Evolutionary conservation across 2,888 invertebrate species (phyloP), one percentile per base, ranked within the genome.

Genomic region (Drosophila macrothrix): DNA sequence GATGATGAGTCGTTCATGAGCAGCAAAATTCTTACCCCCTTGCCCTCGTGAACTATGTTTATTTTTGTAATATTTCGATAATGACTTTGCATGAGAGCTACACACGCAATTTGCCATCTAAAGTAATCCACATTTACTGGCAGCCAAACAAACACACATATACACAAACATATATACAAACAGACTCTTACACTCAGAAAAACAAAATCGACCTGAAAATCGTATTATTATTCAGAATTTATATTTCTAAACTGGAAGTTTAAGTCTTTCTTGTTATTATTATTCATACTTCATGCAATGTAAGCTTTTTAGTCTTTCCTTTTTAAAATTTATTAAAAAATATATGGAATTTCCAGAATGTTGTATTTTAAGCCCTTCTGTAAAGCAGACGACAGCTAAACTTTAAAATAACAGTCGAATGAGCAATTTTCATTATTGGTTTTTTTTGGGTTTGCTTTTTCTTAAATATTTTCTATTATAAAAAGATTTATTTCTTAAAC

Each of bases 41-140:
- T 25, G 4, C 25, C 19, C 37, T 14, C 28, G 14, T 7, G 3
- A 46, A 28, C 37, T 50, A 9, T 10, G 60, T 58, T 72, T 75
- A 66, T 76, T 56, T 56, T 72, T 61, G 46, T 67, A 49, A 72
- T 63, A 68, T 68, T 73, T 73, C 64, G 63, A 76, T 68, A 50
- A 68, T 46, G 54, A 55, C 39, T 54, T 41, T 46, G 53, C 73
- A 52, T 60, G 59, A 39, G 43, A 59, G 37, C 46, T 52, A 29
- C 59, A 77, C 33, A 73, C 67, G 41, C 78, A 68, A 82, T 77
- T 79, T 76, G 55, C 65, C 68, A 64, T 61, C 56, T 56, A 33
- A 46, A 65, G 62, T 88, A 88, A 86, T 84, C 86, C 86, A 88
- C 82, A 84, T 80, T 67, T 68, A 70, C 60, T 41, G 53, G 12